phyloP scores from a whole-genome alignment of 2,797 vertebrate species.

The Lophius americanus region DNA sequence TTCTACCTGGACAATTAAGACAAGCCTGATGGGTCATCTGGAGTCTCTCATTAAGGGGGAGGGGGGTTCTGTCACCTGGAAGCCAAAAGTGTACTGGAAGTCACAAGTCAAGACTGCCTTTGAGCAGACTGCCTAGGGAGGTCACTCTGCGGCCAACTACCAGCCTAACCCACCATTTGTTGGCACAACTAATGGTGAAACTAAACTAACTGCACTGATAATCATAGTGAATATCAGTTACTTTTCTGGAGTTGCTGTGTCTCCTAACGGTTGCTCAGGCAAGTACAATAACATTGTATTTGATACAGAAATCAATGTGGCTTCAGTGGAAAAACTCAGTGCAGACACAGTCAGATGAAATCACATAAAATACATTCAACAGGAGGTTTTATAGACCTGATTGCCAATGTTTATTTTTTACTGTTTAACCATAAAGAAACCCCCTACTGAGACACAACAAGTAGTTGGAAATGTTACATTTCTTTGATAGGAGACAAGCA shows the following conservation, averaged over 20 bases:
- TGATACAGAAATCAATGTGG: constrained; percentile 13
- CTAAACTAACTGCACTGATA: background rate
- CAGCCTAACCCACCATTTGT: constrained; percentile 31
- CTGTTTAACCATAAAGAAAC: constrained; percentile 15
- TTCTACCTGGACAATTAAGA: too few relatives aligned
- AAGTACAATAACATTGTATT: constrained; percentile 36
- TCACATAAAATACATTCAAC: constrained; percentile 23
- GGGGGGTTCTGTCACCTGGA: too few relatives aligned
- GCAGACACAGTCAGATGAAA: constrained; percentile 33
- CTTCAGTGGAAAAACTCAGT: constrained; percentile 20
- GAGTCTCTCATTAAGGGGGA: too few relatives aligned
- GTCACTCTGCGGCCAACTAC: too few relatives aligned
- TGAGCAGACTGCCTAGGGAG: too few relatives aligned
- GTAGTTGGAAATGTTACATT: constrained; percentile 46
- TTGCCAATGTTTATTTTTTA: constrained; percentile 54
- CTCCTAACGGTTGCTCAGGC: constrained; percentile 20
- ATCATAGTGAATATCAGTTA: constrained; percentile 20
- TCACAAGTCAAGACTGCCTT: too few relatives aligned
- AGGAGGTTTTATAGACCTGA: constrained; percentile 51
- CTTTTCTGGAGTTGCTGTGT: constrained; percentile 19
- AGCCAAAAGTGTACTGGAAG: too few relatives aligned
- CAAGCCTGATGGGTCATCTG: too few relatives aligned
- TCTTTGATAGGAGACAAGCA: constrained; percentile 58
- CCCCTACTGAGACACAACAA: constrained; percentile 47
- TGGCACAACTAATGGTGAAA: too few relatives aligned